These are phyloP conservation scores for Acromyrmex echinatior DNA, from an alignment of 1,140 invertebrate genomes.

Conservation along the genomic window DNA sequence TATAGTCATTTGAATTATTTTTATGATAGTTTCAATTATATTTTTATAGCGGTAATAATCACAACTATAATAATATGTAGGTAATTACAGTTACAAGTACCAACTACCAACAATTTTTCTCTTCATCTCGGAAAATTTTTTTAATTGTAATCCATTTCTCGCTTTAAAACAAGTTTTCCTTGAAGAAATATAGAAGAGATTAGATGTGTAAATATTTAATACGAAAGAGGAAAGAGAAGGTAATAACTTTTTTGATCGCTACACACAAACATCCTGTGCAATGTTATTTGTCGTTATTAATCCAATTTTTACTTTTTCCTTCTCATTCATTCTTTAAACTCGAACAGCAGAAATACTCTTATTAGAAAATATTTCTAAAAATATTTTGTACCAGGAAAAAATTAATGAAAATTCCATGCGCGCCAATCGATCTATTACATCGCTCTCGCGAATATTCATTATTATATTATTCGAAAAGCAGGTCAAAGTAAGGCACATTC, in stretches of 20 bases:
- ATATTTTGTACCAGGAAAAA: constrained; percentile 31
- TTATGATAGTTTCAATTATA: too few species aligned
- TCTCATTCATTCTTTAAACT: not conserved
- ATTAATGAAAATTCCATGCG: constrained; percentile 56
- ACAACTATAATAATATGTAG: too few species aligned
- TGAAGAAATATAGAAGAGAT: not conserved
- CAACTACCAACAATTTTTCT: too few species aligned
- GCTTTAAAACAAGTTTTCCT: not conserved
- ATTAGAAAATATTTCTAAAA: constrained; percentile 29
- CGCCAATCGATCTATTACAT: constrained; percentile 24
- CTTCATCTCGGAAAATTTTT: not conserved
- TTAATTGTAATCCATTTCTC: not conserved
- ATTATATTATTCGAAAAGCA: constrained; percentile 50
- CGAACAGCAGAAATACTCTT: not conserved
- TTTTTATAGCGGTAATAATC: too few species aligned
- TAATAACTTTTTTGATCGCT: not conserved
- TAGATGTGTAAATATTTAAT: constrained; percentile 12
- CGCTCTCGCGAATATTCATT: constrained; percentile 44
- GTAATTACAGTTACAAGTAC: too few species aligned
- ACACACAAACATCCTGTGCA: not conserved
- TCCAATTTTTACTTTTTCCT: not conserved
- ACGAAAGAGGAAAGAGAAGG: too few species aligned
- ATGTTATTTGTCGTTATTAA: not conserved
- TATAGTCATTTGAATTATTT: too few species aligned
- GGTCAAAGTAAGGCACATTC: constrained; percentile 34